Base-by-base conservation (phyloP, 1,140 invertebrate species). In the Acromyrmex heyeri region DNA sequence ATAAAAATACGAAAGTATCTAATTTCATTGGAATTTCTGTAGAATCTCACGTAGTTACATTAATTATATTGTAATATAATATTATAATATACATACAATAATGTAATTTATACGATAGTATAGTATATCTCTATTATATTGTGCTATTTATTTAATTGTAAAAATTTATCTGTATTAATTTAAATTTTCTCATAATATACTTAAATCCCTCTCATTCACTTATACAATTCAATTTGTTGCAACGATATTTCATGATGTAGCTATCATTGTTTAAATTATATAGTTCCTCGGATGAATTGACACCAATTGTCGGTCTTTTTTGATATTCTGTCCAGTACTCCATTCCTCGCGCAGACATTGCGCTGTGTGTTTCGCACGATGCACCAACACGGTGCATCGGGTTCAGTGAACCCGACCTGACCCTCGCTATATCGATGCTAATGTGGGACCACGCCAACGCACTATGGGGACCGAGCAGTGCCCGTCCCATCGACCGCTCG, bases 391-490 rank as follows among this genome's bases (percentile, higher is more conserved):
- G 81, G 77, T 90, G 86, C 88, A 79, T 59, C 72, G 86, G 69
- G 90, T 90, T 91, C 90, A 88, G 48, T 86, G 90, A 91, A 91
- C 90, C 73, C 90, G 87, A 91, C 90, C 89, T 91, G 90, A 91
- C 90, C 90, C 89, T 88, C 89, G 81, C 89, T 87, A 86, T 86
- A 90, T 90, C 90, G 87, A 91, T 88, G 90, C 78, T 91, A 91
- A 91, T 90, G 89, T 89, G 86, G 86, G 89, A 90, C 86, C 90
- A 91, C 90, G 90, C 90, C 90, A 90, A 90, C 89, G 89, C 89
- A 77, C 77, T 79, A 72, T 61, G 78, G 67, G 88, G 85, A 85
- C 78, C 85, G 67, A 76, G 50, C 34, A 18, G 44, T 61, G 73
- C 62, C 48, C 50, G 62, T 67, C 48, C 53, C 77, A 86, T 79